Evolutionary conservation across 2,113 vertebrate species (phyloP).

Genomic region (Siphamia tubifer): DNA sequence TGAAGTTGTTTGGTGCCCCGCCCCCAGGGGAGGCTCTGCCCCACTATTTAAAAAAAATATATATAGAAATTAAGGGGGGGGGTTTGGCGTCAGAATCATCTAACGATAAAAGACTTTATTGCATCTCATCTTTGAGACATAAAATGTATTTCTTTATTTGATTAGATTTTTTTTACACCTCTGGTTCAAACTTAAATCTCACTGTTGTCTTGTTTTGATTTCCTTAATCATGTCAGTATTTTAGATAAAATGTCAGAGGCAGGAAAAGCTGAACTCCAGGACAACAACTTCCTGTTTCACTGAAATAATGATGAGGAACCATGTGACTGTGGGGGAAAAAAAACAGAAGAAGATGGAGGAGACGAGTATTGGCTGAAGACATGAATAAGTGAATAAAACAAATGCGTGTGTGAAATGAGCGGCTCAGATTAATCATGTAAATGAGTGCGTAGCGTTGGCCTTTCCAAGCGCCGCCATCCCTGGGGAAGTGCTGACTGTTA

Average conservation of each 20-base stretch:
- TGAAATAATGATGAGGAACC: background rate
- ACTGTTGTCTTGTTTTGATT: background rate
- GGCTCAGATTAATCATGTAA: slow-evolving; percentile 76
- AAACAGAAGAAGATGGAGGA: slow-evolving; percentile 9
- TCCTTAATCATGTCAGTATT: background rate
- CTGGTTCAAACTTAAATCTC: background rate
- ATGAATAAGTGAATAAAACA: slow-evolving; percentile 67
- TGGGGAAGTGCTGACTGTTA: slow-evolving; percentile 71
- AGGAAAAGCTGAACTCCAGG: background rate
- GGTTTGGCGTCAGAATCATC: no score
- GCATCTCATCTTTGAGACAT: no score
- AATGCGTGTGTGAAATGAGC: slow-evolving; percentile 54
- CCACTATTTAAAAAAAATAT: no score
- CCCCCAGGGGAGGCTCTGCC: no score
- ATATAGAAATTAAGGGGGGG: no score
- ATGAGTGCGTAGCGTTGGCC: slow-evolving; percentile 70
- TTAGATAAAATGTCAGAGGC: slow-evolving; percentile 16
- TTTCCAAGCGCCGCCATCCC: slow-evolving; percentile 77
- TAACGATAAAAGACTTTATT: no score
- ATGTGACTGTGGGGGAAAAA: background rate
- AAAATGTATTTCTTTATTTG: no score
- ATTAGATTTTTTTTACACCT: no score
- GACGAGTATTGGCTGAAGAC: slow-evolving; percentile 29
- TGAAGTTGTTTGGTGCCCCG: no score
- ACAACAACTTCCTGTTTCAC: background rate